Conservation (phyloP, 1,140 invertebrate species). For the Bathynomus jamesi region DNA sequence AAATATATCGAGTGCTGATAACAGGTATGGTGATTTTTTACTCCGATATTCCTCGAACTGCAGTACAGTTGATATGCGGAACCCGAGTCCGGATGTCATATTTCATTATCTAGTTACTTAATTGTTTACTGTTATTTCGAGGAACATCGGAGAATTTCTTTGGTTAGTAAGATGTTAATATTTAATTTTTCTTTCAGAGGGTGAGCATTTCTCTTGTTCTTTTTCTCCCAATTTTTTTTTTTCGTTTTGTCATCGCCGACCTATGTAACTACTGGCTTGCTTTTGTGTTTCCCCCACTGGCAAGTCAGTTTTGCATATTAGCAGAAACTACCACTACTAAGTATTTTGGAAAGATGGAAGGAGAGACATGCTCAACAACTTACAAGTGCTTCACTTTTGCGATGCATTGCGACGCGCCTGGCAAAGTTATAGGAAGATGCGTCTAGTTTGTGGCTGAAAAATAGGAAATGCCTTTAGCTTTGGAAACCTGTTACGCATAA, state of each 20-base stretch:
- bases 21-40: constrained; percentile 19
- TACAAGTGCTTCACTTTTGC: constrained; percentile 15
- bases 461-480: neutral
- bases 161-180: constrained; percentile 30
- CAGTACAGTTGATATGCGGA: constrained; percentile 12
- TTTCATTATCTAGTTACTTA: constrained; percentile 8
- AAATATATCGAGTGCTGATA: constrained; percentile 20
- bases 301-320: constrained; percentile 21
- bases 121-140: constrained; percentile 7
- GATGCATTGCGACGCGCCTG: constrained; percentile 14
- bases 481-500: no score
- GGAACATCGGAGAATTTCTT: constrained; percentile 33
- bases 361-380: constrained; percentile 36
- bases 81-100: constrained; percentile 4
- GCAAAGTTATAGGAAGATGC: neutral
- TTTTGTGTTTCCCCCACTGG: constrained; percentile 3
- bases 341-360: constrained; percentile 17
- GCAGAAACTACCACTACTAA: no score
- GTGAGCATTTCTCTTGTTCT: constrained; percentile 37
- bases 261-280: neutral
- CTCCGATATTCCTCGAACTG: constrained; percentile 35
- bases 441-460: neutral
- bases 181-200: constrained; percentile 36
- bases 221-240: constrained; percentile 26
- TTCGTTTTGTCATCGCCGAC: constrained; percentile 26